Percentiles rank a stretch among this genome's conserved stretches.
These are phyloP conservation scores for Amblyopsis hoosieri DNA, from an alignment of 2,797 vertebrate species.

Conservation along the genomic window DNA sequence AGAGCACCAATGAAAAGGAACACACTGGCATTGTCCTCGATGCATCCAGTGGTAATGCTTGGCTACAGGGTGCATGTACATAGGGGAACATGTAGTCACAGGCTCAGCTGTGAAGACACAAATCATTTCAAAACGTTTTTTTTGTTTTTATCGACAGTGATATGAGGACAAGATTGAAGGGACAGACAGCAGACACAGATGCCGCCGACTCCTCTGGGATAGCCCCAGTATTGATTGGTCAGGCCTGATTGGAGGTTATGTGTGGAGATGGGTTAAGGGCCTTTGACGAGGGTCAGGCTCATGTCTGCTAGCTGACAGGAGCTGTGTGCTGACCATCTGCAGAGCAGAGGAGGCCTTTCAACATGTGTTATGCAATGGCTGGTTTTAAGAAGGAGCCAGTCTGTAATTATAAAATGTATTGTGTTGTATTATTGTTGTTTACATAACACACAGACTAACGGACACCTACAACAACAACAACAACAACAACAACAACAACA, in stretches of 20 bases:
- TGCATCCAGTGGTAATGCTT: constrained; percentile 38
- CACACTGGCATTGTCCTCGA: constrained; percentile 19
- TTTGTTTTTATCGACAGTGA: constrained; percentile 22
- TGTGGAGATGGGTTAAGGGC: constrained; percentile 66
- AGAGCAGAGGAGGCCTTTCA: constrained; percentile 47
- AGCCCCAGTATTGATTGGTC: constrained; percentile 71
- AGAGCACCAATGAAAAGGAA: constrained; percentile 42
- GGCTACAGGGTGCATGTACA: neutral
- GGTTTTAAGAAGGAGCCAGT: too few relatives aligned
- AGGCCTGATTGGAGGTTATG: constrained; percentile 69
- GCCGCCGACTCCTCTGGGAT: constrained; percentile 56
- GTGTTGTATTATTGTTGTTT: too few relatives aligned
- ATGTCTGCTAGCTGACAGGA: constrained; percentile 60
- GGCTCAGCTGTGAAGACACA: constrained; percentile 50
- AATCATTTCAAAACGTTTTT: constrained; percentile 28
- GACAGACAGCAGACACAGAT: constrained; percentile 40
- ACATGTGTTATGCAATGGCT: constrained; percentile 2
- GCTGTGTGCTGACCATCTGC: constrained; percentile 73
- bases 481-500: too few relatives aligned
- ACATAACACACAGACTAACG: too few relatives aligned
- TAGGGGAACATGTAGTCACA: constrained; percentile 3
- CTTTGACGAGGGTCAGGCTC: constrained; percentile 68
- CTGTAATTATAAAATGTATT: too few relatives aligned
- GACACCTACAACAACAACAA: too few relatives aligned
- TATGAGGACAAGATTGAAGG: constrained; percentile 28